These are phyloP conservation scores for Enteromius mattozi DNA, from an alignment of 2,797 vertebrate species.

Conservation along the genomic window DNA sequence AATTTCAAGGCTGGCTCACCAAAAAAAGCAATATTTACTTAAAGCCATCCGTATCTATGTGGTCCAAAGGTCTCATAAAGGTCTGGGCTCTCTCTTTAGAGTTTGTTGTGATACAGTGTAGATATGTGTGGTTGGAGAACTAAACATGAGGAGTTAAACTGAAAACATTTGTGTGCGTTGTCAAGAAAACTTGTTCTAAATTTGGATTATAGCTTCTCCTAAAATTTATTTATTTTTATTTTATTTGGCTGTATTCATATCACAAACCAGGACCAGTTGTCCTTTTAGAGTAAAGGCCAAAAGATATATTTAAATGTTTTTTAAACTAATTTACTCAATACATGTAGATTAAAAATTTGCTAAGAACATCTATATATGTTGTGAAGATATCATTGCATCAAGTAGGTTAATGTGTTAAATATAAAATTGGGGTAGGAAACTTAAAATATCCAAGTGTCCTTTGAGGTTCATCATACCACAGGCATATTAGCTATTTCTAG, in stretches of 20 bases:
- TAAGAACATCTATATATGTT: not conserved
- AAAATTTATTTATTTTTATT: not conserved
- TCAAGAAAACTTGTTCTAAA: not conserved
- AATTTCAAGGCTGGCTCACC: constrained; percentile 77
- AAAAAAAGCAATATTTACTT: constrained; percentile 84
- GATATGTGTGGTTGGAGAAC: constrained; percentile 66
- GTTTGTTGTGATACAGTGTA: constrained; percentile 67
- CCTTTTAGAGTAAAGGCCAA: not conserved
- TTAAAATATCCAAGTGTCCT: constrained; percentile 9
- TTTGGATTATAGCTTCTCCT: not conserved
- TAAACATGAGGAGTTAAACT: not conserved
- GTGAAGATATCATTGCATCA: not conserved
- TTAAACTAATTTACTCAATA: not conserved
- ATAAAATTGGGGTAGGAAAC: not conserved
- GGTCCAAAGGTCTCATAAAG: constrained; percentile 71
- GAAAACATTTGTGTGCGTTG: not conserved
- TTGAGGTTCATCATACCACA: constrained; percentile 1
- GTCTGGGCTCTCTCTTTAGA: constrained; percentile 71
- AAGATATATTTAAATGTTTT: not conserved
- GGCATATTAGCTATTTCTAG: not conserved
- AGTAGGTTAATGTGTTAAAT: constrained; percentile 1
- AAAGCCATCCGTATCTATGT: constrained; percentile 72
- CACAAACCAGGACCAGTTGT: not conserved
- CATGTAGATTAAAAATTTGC: not conserved
- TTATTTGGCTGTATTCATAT: not conserved